Conservation (phyloP, 2,888 invertebrate genomes). For the Himalopsyche tibetana region DNA sequence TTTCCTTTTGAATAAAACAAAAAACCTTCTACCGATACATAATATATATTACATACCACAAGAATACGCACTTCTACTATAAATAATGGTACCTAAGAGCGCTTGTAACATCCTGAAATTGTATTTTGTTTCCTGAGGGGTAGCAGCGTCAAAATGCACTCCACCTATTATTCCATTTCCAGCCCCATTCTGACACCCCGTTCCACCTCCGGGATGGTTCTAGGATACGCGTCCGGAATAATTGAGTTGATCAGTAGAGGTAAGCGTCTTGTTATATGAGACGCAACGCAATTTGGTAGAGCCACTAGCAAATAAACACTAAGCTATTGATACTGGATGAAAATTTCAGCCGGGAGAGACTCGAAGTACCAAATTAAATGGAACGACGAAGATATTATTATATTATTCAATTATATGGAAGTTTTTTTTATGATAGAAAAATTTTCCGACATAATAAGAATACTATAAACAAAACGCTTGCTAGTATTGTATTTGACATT, state of each 20-base stretch:
- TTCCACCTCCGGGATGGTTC: conserved; percentile 23
- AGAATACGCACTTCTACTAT: neutral
- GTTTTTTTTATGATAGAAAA: too few relatives aligned
- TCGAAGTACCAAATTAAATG: neutral
- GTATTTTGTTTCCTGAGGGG: conserved; percentile 34
- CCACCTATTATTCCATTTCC: conserved; percentile 17
- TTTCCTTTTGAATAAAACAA: too few relatives aligned
- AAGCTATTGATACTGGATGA: conserved; percentile 2
- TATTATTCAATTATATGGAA: too few relatives aligned
- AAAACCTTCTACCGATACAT: too few relatives aligned
- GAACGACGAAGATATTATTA: too few relatives aligned
- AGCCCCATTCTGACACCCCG: conserved; percentile 32
- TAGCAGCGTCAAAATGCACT: conserved; percentile 2
- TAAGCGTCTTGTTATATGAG: conserved; percentile 52
- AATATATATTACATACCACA: neutral
- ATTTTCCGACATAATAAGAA: too few relatives aligned
- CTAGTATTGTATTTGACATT: too few relatives aligned
- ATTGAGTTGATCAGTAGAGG: conserved; percentile 59
- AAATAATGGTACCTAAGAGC: conserved; percentile 1
- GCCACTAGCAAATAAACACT: conserved; percentile 50
- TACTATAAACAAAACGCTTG: too few relatives aligned
- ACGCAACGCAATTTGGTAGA: conserved; percentile 44
- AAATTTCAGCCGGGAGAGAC: neutral
- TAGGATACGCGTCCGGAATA: conserved; percentile 58
- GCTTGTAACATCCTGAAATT: conserved; percentile 1